A percentile compares a stretch with the other conserved stretches of the same genome.
phyloP scores from a whole-genome alignment of 2,888 invertebrate species.

The Acleris cristana region DNA sequence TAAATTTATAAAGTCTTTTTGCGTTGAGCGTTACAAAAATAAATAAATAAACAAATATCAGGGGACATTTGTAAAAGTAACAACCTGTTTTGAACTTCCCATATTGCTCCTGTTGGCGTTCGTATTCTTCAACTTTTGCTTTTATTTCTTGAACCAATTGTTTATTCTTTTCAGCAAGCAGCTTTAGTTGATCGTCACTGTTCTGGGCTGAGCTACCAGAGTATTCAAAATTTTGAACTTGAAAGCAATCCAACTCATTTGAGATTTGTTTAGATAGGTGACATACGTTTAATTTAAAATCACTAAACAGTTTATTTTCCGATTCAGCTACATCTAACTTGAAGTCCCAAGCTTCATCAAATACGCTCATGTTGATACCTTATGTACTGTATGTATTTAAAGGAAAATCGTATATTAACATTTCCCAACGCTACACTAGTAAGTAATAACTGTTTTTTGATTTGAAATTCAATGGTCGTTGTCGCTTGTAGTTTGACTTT shows the following conservation, averaged over 20 bases:
- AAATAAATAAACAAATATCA: no score
- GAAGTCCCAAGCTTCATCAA: constrained; percentile 60
- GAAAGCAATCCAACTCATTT: constrained; percentile 54
- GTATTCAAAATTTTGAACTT: constrained; percentile 47
- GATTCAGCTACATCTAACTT: constrained; percentile 46
- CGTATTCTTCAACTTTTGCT: constrained; percentile 56
- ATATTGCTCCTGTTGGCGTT: constrained; percentile 60
- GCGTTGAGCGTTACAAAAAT: no score
- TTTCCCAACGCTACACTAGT: no score
- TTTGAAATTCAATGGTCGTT: no score
- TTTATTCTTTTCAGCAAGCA: constrained; percentile 62
- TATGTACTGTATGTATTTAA: not conserved
- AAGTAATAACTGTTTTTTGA: no score
- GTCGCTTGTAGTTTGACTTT: no score
- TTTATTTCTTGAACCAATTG: constrained; percentile 62
- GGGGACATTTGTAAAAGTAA: not conserved
- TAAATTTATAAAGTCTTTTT: no score
- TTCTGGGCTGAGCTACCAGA: constrained; percentile 47
- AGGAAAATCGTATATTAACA: no score
- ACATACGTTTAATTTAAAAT: constrained; percentile 52
- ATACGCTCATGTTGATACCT: constrained; percentile 54
- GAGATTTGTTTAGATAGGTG: constrained; percentile 49
- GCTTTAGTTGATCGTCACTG: constrained; percentile 62
- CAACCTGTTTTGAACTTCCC: constrained; percentile 67
- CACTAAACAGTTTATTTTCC: constrained; percentile 47